Conservation (phyloP, 2,888 invertebrate species). For the Aelia acuminata region DNA sequence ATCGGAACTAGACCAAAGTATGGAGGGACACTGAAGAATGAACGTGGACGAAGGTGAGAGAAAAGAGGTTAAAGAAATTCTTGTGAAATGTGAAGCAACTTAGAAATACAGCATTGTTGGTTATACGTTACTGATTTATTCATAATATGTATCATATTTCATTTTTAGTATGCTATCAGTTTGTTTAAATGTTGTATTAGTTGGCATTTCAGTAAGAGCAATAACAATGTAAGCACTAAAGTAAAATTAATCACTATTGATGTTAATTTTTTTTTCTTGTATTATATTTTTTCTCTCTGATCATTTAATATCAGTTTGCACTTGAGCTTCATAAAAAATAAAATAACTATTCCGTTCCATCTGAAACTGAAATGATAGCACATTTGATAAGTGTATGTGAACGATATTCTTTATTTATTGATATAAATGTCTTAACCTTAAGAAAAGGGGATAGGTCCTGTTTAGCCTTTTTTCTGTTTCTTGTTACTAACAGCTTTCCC, state of each 20-base stretch:
- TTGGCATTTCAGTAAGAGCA: conserved; percentile 60
- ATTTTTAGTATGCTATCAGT: conserved; percentile 60
- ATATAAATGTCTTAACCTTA: conserved; percentile 52
- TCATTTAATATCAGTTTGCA: conserved; percentile 54
- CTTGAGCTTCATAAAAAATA: conserved; percentile 48
- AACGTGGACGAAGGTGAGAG: conserved; percentile 97
- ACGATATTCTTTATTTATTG: conserved; percentile 52
- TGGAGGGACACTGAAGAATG: conserved; percentile 99
- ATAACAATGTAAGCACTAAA: conserved; percentile 59
- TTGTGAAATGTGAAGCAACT: conserved; percentile 64
- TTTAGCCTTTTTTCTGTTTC: conserved; percentile 52
- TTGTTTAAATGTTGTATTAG: conserved; percentile 61
- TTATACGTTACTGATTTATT: conserved; percentile 61
- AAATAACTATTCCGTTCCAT: conserved; percentile 52
- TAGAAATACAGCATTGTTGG: conserved; percentile 65
- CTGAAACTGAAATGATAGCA: conserved; percentile 62
- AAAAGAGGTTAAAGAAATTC: conserved; percentile 62
- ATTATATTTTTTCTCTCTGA: conserved; percentile 25
- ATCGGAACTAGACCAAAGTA: conserved; percentile 99
- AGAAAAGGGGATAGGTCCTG: conserved; percentile 53
- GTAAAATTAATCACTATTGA: conserved; percentile 52
- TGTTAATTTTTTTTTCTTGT: conserved; percentile 50
- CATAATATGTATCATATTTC: conserved; percentile 58
- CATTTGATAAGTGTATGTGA: conserved; percentile 52
- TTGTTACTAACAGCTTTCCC: conserved; percentile 58